Percentiles rank a stretch among this genome's conserved stretches.
Conservation (phyloP, 2,113 vertebrate species). For the Drymodes brunneopygia region DNA sequence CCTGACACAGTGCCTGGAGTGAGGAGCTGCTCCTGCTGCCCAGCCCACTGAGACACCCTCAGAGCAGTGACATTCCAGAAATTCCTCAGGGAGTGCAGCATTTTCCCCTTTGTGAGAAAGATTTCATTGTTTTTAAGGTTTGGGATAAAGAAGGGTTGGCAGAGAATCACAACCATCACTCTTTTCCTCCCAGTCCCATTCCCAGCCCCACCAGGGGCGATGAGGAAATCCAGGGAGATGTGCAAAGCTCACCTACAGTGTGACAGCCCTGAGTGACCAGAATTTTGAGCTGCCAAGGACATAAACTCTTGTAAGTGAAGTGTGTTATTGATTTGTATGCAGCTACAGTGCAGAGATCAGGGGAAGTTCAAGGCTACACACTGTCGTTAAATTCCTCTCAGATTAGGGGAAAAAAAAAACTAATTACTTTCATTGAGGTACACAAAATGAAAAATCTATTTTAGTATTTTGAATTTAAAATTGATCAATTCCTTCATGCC, state of each 20-base stretch:
- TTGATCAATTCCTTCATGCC: neutral
- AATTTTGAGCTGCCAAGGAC: constrained; percentile 49
- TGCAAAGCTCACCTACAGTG: neutral
- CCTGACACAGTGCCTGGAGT: neutral
- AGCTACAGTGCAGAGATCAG: constrained; percentile 47
- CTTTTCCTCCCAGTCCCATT: neutral
- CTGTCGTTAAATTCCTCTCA: constrained; percentile 33
- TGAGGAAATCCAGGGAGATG: neutral
- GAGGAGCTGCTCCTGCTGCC: neutral
- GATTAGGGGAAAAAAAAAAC: neutral
- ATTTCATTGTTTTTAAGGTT: neutral
- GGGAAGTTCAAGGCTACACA: constrained; percentile 38
- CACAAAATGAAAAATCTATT: constrained; percentile 32
- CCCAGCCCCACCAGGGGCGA: neutral
- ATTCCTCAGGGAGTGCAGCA: neutral
- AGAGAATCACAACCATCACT: neutral
- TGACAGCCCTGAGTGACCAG: constrained; percentile 12
- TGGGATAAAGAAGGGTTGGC: neutral
- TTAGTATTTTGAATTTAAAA: constrained; percentile 44
- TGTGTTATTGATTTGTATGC: constrained; percentile 48
- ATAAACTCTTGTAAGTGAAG: constrained; percentile 15
- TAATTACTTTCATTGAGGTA: constrained; percentile 42
- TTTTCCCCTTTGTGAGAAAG: neutral
- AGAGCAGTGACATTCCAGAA: neutral
- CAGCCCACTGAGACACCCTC: neutral